These are phyloP conservation scores for Pomacea canaliculata DNA, from an alignment of 2,888 invertebrate genomes.

Conservation along the genomic window DNA sequence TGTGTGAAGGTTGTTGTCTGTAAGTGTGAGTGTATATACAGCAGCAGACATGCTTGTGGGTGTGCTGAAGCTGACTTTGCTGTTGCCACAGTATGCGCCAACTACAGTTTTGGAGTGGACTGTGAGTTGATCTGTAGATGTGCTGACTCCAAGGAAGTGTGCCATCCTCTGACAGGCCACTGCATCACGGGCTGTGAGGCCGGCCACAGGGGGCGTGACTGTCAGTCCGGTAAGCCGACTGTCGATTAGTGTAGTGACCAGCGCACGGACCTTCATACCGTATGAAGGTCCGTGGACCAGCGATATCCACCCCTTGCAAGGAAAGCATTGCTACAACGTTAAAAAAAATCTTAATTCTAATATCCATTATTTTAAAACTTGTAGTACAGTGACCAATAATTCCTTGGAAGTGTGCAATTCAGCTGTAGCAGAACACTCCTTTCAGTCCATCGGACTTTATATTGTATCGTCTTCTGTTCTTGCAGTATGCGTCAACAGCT, in stretches of 20 bases:
- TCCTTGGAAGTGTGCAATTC: too few relatives aligned
- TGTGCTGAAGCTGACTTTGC: too few relatives aligned
- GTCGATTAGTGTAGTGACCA: too few relatives aligned
- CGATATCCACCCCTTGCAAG: too few relatives aligned
- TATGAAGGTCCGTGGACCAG: too few relatives aligned
- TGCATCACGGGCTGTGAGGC: slow-evolving; percentile 23
- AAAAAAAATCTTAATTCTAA: too few relatives aligned
- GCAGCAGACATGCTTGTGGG: neutral
- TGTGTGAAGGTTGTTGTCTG: neutral
- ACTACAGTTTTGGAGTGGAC: slow-evolving; percentile 4
- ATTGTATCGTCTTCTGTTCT: neutral
- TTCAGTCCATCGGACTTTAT: too few relatives aligned
- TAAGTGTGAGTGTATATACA: neutral
- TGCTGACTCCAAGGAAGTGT: slow-evolving; percentile 22
- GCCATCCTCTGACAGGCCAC: slow-evolving; percentile 25
- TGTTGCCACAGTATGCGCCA: neutral
- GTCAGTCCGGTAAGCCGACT: slow-evolving; percentile 16
- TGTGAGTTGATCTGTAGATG: slow-evolving; percentile 20
- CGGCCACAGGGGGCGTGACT: slow-evolving; percentile 24
- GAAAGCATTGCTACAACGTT: too few relatives aligned
- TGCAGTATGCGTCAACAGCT: slow-evolving; percentile 46
- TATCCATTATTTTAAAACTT: too few relatives aligned
- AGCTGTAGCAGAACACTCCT: too few relatives aligned
- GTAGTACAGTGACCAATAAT: too few relatives aligned
- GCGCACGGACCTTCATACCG: too few relatives aligned